Evolutionary conservation across 1,140 invertebrate genomes (phyloP).

Genomic region (Rhynchophorus ferrugineus): DNA sequence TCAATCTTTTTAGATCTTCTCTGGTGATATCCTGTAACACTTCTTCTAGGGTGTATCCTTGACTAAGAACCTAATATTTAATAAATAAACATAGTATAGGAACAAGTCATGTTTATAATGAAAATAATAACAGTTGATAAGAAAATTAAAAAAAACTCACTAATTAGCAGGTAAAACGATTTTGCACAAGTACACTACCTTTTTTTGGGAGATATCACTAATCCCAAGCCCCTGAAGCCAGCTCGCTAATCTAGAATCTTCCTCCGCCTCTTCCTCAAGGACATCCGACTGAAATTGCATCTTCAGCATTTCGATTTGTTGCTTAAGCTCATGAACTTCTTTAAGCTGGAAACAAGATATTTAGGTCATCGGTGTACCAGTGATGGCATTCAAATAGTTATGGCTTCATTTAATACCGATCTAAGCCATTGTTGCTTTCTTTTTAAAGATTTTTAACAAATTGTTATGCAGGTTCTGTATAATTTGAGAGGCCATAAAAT

Average conservation of each 20-base stretch:
- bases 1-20: slow-evolving; percentile 67
- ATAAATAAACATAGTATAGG: neutral
- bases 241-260: slow-evolving; percentile 46
- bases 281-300: slow-evolving; percentile 26
- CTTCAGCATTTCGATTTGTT: slow-evolving; percentile 23
- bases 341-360: slow-evolving; percentile 23
- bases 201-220: slow-evolving; percentile 48
- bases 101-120: neutral
- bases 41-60: slow-evolving; percentile 74
- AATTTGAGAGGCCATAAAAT: too few relatives aligned
- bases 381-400: neutral
- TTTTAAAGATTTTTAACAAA: too few relatives aligned
- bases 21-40: slow-evolving; percentile 63
- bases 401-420: too few relatives aligned
- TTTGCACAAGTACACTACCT: neutral
- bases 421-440: too few relatives aligned
- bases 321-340: slow-evolving; percentile 23
- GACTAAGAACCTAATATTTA: slow-evolving; percentile 47
- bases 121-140: neutral
- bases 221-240: slow-evolving; percentile 54
- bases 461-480: too few relatives aligned
- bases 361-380: neutral
- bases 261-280: slow-evolving; percentile 36
- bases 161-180: neutral
- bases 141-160: neutral